A percentile compares a stretch with the other conserved stretches of the same genome.
phyloP scores from a whole-genome alignment of 2,888 invertebrate genomes.

The Cataglyphis livida region DNA sequence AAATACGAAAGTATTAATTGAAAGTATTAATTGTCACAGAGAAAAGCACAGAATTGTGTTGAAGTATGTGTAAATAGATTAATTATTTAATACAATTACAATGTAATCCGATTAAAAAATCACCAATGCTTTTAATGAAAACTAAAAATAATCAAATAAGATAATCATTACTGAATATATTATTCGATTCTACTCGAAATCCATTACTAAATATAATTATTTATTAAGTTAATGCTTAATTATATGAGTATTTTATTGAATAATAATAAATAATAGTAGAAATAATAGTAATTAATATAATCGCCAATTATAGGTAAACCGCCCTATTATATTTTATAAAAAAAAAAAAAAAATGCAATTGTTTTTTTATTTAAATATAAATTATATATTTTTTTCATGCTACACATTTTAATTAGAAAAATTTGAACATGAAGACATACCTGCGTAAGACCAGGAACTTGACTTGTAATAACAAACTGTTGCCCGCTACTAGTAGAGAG shows the following conservation, averaged over 20 bases:
- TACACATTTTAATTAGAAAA: neutral
- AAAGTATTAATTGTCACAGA: neutral
- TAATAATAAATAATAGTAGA: neutral
- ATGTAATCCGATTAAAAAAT: neutral
- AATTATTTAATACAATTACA: neutral
- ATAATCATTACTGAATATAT: too few relatives aligned
- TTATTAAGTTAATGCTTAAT: neutral
- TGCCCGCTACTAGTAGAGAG: conserved; percentile 84
- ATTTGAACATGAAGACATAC: conserved; percentile 77
- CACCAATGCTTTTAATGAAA: neutral
- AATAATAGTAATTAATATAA: neutral
- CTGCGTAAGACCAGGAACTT: conserved; percentile 87
- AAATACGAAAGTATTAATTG: neutral
- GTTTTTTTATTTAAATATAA: neutral
- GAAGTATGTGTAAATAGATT: conserved; percentile 4
- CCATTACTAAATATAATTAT: neutral
- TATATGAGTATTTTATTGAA: neutral
- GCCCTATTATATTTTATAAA: neutral
- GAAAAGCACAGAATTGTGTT: neutral
- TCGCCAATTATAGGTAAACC: neutral
- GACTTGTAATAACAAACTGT: conserved; percentile 85
- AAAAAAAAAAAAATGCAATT: neutral
- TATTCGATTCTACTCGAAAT: neutral
- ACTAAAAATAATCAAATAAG: neutral
- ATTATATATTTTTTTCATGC: neutral